Base-by-base conservation (phyloP, 2,797 vertebrate genomes). In the Anguilla marmorata region DNA sequence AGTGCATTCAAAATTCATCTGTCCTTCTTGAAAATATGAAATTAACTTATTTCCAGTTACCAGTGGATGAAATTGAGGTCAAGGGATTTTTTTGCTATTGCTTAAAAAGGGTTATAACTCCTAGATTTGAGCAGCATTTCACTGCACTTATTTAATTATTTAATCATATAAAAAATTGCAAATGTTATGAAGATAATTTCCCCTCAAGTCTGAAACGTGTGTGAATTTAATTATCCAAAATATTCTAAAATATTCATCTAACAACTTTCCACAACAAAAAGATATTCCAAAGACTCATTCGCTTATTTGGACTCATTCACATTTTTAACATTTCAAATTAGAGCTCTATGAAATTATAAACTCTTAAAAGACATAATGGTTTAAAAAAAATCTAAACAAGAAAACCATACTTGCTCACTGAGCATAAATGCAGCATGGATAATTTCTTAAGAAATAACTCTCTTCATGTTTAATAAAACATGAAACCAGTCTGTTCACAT, bases 231-330 rank as follows among this genome's bases (percentile, higher is more conserved):
- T 45, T 21, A 16, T 79, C 14, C 33, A 45, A 41, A 41, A 69
- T 69, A 69, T n/a, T 66, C n/a, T 69, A 27, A 69, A 69, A 69
- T 69, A 69, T n/a, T 9, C 63, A 69, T 69, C n/a, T n/a, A 69
- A 27, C 24, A 27, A 69, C 63, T 1, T 79, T 41, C 33, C 33
- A 21, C 2, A 3, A 76, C 30, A 16, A 74, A 33, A 14, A 8
- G 27, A 74, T 74, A 74, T 33, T 74, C 30, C 30, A 14, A 7
- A 79, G 33, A 41, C 37, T 41, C 33, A 79, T 30, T 72, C 27
- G 8, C 74, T 37, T 37, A 79, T 33, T 79, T 79, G 33, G 74
- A 45, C 37, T 41, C 27, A 37, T 21, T 79, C 3, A 41, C 33
- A 1, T 79, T 19, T 41, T 45, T 79, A 14, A 7, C 16, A 45